phyloP scores from a whole-genome alignment of 2,888 invertebrate genomes.

The Schizaphis graminum region DNA sequence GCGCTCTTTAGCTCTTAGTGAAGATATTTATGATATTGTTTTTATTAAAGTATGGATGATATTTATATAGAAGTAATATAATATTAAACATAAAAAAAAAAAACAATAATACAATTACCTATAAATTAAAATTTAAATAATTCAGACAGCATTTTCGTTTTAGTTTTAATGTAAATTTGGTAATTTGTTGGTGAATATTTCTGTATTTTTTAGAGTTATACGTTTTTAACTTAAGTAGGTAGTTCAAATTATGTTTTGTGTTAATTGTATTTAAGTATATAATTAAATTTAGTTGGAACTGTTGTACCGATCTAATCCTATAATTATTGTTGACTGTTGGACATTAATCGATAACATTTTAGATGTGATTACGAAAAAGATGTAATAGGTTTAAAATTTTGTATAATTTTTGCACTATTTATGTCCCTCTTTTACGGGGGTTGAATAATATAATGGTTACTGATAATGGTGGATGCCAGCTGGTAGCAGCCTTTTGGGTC shows the following conservation, averaged over 20 bases:
- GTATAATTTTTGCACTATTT: not conserved
- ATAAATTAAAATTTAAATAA: not conserved
- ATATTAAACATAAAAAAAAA: not conserved
- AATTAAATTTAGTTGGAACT: not conserved
- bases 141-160: not conserved
- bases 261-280: not conserved
- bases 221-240: not conserved
- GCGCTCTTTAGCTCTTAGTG: not conserved
- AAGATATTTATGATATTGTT: not conserved
- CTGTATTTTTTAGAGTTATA: not conserved
- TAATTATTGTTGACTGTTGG: not conserved
- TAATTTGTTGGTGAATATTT: not conserved
- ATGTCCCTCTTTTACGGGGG: not conserved
- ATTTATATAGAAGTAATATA: not conserved
- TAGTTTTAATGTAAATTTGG: not conserved
- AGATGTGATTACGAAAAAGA: not conserved
- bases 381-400: not conserved
- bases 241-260: not conserved
- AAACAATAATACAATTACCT: not conserved
- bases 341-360: not conserved
- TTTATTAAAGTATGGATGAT: not conserved
- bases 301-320: not conserved
- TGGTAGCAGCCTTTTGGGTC: constrained; percentile 37
- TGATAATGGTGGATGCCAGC: constrained; percentile 35
- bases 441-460: constrained; percentile 38